These are phyloP conservation scores for Lichenostomus cassidix DNA, from an alignment of 2,113 vertebrate species.

Conservation along the genomic window DNA sequence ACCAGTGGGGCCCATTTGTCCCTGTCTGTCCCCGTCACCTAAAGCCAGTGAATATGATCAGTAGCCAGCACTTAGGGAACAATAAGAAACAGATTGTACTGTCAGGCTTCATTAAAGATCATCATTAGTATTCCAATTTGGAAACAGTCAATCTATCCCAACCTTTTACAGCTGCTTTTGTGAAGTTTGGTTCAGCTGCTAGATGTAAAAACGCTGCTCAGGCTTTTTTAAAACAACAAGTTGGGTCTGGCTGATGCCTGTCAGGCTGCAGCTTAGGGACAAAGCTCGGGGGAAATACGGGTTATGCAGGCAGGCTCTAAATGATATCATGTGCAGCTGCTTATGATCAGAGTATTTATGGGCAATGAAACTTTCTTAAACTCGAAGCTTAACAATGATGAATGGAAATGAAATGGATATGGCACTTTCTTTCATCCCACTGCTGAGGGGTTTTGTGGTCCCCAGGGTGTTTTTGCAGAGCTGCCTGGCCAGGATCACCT, in stretches of 20 bases:
- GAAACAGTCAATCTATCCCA: slow-evolving; percentile 76
- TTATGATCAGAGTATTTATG: slow-evolving; percentile 32
- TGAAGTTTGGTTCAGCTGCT: slow-evolving; percentile 80
- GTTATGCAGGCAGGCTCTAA: slow-evolving; percentile 41
- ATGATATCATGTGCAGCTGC: slow-evolving; percentile 68
- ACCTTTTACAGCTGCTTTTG: slow-evolving; percentile 76
- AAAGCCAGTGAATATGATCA: slow-evolving; percentile 81
- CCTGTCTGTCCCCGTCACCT: slow-evolving; percentile 71
- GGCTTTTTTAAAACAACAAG: slow-evolving; percentile 20
- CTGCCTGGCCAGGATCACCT: background rate
- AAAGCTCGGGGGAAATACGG: slow-evolving; percentile 50
- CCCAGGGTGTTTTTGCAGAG: background rate
- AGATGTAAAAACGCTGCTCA: slow-evolving; percentile 41
- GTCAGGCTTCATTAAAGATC: slow-evolving; percentile 98
- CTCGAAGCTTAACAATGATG: background rate
- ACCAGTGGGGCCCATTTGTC: slow-evolving; percentile 77
- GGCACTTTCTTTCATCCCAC: slow-evolving; percentile 8
- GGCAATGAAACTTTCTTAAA: slow-evolving; percentile 57
- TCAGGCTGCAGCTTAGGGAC: slow-evolving; percentile 66
- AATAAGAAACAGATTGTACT: slow-evolving; percentile 99
- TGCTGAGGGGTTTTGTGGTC: background rate
- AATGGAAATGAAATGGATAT: slow-evolving; percentile 36
- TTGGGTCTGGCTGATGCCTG: slow-evolving; percentile 69
- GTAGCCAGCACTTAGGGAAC: slow-evolving; percentile 87
- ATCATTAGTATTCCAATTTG: slow-evolving; percentile 98